phyloP scores from a whole-genome alignment of 2,113 vertebrate genomes.

The Pyxicephalus adspersus region DNA sequence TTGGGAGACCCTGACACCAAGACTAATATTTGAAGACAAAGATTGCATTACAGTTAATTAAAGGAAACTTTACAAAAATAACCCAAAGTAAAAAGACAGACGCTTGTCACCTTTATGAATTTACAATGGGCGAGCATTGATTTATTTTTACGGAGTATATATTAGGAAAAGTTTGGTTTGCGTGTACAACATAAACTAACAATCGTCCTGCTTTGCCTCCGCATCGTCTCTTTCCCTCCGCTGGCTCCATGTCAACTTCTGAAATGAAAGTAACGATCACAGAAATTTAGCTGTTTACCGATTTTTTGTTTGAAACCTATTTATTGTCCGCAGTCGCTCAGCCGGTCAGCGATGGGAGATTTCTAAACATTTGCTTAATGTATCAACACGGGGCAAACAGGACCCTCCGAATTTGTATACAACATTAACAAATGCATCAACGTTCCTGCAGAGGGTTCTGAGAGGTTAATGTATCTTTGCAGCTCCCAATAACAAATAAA shows the following conservation, averaged over 20 bases:
- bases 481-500: slow-evolving; percentile 8
- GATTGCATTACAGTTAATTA: too few relatives aligned
- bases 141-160: slow-evolving; percentile 15
- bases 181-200: neutral
- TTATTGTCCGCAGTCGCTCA: slow-evolving; percentile 12
- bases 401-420: slow-evolving; percentile 6
- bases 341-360: neutral
- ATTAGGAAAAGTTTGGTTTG: neutral
- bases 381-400: slow-evolving; percentile 9
- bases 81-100: too few relatives aligned
- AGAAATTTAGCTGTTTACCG: neutral
- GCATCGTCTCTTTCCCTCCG: neutral
- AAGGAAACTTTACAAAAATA: too few relatives aligned
- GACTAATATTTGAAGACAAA: too few relatives aligned
- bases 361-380: slow-evolving; percentile 23
- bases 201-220: neutral
- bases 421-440: neutral
- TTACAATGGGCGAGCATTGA: too few relatives aligned
- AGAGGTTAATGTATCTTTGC: slow-evolving; percentile 10
- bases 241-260: neutral
- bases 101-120: too few relatives aligned
- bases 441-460: neutral
- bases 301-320: neutral
- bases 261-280: neutral
- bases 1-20: too few relatives aligned